Conservation (phyloP, 2,888 invertebrate species). For the Plusia festucae region DNA sequence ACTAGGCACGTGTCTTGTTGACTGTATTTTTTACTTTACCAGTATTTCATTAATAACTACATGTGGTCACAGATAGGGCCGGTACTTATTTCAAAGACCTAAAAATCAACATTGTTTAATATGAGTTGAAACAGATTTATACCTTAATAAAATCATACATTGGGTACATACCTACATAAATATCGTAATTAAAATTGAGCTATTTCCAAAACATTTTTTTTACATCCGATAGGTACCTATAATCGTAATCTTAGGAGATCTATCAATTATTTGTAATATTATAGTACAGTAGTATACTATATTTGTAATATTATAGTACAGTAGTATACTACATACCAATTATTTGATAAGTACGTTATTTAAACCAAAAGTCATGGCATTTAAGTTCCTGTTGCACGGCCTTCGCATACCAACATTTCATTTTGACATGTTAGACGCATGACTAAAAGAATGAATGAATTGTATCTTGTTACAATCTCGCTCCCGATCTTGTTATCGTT, state of each 20-base stretch:
- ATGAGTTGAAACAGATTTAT: background rate
- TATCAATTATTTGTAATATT: background rate
- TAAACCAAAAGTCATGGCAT: constrained; percentile 53
- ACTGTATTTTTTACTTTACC: constrained; percentile 5
- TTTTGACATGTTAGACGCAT: constrained; percentile 52
- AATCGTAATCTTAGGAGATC: background rate
- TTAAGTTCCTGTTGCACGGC: constrained; percentile 63
- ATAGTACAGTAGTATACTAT: no score
- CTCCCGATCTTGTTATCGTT: constrained; percentile 22
- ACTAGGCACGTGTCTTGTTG: constrained; percentile 5
- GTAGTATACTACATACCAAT: constrained; percentile 11
- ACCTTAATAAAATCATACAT: no score
- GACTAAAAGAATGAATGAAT: constrained; percentile 43
- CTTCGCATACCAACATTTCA: constrained; percentile 64
- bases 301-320: background rate
- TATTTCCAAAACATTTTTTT: no score
- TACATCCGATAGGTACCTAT: no score
- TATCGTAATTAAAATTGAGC: no score
- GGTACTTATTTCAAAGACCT: background rate
- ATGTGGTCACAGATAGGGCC: background rate
- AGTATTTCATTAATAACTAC: background rate
- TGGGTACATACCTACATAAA: no score
- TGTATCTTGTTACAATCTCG: constrained; percentile 42
- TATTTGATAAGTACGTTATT: constrained; percentile 29
- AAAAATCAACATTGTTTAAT: background rate